A percentile compares a stretch with the other conserved stretches of the same genome.
Evolutionary conservation across 2,888 invertebrate species (phyloP).

Genomic region (Caenorhabditis panamensis): DNA sequence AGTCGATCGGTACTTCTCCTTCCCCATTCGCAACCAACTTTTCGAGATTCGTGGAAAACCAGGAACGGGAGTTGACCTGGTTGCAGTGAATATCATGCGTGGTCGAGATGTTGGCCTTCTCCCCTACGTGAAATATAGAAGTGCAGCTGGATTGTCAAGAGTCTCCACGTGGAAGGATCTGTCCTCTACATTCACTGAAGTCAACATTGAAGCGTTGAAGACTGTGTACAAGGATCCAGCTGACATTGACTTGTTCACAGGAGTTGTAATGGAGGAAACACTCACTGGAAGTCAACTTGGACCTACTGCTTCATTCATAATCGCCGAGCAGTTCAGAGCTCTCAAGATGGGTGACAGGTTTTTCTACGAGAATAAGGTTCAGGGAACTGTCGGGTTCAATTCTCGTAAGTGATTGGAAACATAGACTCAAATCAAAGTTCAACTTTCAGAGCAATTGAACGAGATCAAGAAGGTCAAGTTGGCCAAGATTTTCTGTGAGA

Average conservation of each 20-base stretch:
- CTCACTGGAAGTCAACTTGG: conserved; percentile 65
- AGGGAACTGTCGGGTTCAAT: conserved; percentile 45
- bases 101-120: conserved; percentile 83
- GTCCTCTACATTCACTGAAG: conserved; percentile 56
- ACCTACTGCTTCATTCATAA: conserved; percentile 67
- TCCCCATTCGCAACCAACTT: conserved; percentile 70
- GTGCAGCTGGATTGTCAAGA: conserved; percentile 46
- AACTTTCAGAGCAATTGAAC: conserved; percentile 29
- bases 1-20: conserved; percentile 66
- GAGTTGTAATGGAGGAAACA: conserved; percentile 69
- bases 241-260: conserved; percentile 70
- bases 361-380: conserved; percentile 64
- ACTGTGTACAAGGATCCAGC: conserved; percentile 65
- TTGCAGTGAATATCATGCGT: conserved; percentile 91
- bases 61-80: conserved; percentile 88
- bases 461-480: conserved; percentile 51
- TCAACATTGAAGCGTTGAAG: conserved; percentile 57
- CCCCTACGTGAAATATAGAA: conserved; percentile 49
- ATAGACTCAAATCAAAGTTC: not conserved
- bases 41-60: conserved; percentile 91
- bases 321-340: conserved; percentile 66
- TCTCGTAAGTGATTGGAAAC: not conserved
- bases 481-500: conserved; percentile 53
- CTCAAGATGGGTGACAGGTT: conserved; percentile 70
- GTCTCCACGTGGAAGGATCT: conserved; percentile 63